Base-by-base conservation (phyloP, 2,797 vertebrate genomes). In the Trachurus trachurus region DNA sequence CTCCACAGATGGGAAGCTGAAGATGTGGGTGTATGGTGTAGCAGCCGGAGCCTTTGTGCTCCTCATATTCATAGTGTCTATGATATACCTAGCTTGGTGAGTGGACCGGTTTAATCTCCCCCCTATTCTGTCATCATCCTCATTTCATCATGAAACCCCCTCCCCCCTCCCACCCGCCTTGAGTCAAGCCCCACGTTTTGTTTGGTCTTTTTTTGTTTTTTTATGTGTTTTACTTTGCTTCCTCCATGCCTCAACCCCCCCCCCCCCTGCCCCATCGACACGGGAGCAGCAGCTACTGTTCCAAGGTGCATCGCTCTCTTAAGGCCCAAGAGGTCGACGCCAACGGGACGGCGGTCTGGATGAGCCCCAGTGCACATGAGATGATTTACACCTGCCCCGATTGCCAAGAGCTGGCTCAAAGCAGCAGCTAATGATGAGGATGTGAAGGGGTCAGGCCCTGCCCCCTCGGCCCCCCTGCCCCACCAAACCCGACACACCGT, bases 41-140 rank as follows among this genome's bases (percentile, higher is more conserved):
- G 97, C 97, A 78, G 98, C 97, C 34, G 98, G 98, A 84, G 97
- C 96, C 83, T 96, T 98, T 92, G 98, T 99, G 92, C 97, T 99
- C 90, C 96, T 99, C 94, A 95, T 99, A 94, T 99, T 99, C 96
- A 94, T 99, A 95, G 95, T 98, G 93, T 99, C 98, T 95, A 98
- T 99, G 98, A 97, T 98, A 95, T 99, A 99, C 95, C 96, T 99
- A 95, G 98, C 97, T 92, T 99, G 98, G 98, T 99, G 96, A 99
- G 98, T 98, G 87, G 52, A 82, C 22, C 8, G 50, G 58, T 88
- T 86, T 87, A 56, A 80, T 85, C 71, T 69, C 56, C 74, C 78
- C 54, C 26, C 66, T 16, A 29, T 76, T 71, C 26, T 47, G 78
- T 59, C 17, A 57, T 68, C 12, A 44, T 59, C 79, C 83, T 86